Base-by-base conservation (phyloP, 1,140 invertebrate genomes). In the Palaemon carinicauda region DNA sequence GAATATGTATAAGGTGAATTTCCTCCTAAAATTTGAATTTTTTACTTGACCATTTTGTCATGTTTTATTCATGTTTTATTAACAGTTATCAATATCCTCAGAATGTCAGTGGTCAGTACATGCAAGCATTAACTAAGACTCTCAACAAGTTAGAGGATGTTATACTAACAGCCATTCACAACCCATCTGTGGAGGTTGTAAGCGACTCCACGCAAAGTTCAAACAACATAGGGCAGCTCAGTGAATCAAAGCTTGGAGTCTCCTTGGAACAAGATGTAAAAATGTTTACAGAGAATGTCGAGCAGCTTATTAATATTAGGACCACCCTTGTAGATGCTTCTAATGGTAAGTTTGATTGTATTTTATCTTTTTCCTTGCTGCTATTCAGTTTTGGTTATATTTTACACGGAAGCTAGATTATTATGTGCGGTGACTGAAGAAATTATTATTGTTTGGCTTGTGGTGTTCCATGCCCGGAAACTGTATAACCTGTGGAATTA, bases 301-400 rank as follows among this genome's bases (percentile, higher is more conserved):
- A 81, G 21, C 60, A 81, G 24, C 60, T 81, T 9, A 81, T 81
- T 21, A 81, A 81, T 65, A 50, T 65, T 7, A 81, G 80, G 31
- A 81, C 53, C 15, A 56, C 80, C 21, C 80, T 81, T 27, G 80
- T 81, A 51, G 80, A 81, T 33, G 80, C 80, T 69, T 56, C 80
- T 24, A 81, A 81, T 71, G 80, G 80, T 81, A 60, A 50, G 80
- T 81, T 79, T 41, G 7, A 41, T 41, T 5, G 0, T 41, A 9
- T 41, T 4, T 3, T 41, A 0, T 12, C 41, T 41, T 4, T 41
- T 9, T 41, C 41, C 41, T 19, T 21, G 5, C 21, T 24, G 12
- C 7, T 15, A 1, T 78, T 29, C 12, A 78, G 21, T 77, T 10
- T 77, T 7, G 12, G 24, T 52, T 19, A 53, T 53, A 51, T 77